These are phyloP conservation scores for Centrocercus urophasianus DNA, from an alignment of 2,113 vertebrate species.

Conservation along the genomic window DNA sequence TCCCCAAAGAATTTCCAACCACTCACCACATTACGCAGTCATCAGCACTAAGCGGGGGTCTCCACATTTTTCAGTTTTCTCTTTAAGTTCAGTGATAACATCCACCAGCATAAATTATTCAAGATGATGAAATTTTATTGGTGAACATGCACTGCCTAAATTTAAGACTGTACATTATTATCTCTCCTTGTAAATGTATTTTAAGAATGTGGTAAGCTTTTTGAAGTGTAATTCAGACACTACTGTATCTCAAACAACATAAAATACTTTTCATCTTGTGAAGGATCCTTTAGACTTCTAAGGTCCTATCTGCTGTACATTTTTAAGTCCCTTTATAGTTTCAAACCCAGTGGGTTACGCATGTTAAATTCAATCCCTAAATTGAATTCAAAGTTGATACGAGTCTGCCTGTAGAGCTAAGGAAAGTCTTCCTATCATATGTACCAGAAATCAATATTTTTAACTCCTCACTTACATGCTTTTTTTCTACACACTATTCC, in stretches of 20 bases:
- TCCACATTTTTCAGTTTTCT: constrained; percentile 65
- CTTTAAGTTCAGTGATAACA: constrained; percentile 66
- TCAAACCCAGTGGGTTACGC: constrained; percentile 62
- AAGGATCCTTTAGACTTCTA: constrained; percentile 70
- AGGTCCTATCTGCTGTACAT: constrained; percentile 72
- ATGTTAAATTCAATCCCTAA: constrained; percentile 68
- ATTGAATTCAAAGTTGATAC: constrained; percentile 67
- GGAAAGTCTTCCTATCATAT: constrained; percentile 32
- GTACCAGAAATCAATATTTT: constrained; percentile 57
- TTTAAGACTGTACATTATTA: constrained; percentile 72
- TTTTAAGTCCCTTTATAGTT: constrained; percentile 74
- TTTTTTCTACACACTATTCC: background rate
- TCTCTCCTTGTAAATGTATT: constrained; percentile 69
- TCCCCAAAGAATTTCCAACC: constrained; percentile 58
- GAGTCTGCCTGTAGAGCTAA: constrained; percentile 51
- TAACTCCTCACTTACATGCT: constrained; percentile 14
- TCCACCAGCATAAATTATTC: constrained; percentile 67
- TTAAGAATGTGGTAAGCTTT: constrained; percentile 64
- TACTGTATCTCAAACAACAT: constrained; percentile 68
- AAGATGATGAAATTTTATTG: constrained; percentile 66
- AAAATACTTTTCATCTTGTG: constrained; percentile 71
- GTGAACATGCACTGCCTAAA: constrained; percentile 66
- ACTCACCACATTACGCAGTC: constrained; percentile 43
- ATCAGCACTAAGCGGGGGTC: constrained; percentile 65
- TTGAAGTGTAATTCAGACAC: constrained; percentile 69